Conservation (phyloP, 2,113 vertebrate species). For the Chloropsis cyanopogon region DNA sequence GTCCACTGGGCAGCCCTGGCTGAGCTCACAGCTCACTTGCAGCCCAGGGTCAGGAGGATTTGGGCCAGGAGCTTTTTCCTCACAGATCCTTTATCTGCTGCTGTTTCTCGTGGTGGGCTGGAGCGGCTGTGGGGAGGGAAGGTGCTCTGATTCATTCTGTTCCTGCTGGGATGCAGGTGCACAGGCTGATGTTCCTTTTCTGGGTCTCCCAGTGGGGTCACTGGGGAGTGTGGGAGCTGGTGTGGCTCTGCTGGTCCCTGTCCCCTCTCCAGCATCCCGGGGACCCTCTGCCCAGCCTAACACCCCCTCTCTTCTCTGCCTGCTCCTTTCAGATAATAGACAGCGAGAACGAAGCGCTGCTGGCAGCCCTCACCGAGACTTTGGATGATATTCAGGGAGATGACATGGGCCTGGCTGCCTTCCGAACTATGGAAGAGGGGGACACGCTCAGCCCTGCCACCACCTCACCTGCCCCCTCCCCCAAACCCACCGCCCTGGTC, state of each 20-base stretch:
- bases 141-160: neutral
- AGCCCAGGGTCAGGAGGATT: neutral
- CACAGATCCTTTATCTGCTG: neutral
- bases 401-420: conserved; percentile 86
- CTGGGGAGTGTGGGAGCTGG: neutral
- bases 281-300: neutral
- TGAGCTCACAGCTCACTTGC: neutral
- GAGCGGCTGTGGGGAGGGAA: neutral
- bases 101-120: neutral
- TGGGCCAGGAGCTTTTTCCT: neutral
- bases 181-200: neutral
- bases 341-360: conserved; percentile 92
- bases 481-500: conserved; percentile 68
- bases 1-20: neutral
- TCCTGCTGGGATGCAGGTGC: neutral
- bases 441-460: conserved; percentile 75
- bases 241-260: neutral
- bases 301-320: conserved; percentile 5
- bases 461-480: conserved; percentile 71
- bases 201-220: neutral
- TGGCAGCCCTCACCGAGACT: conserved; percentile 93
- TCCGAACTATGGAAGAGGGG: conserved; percentile 84
- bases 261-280: neutral
- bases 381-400: conserved; percentile 92
- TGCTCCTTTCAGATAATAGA: conserved; percentile 80